Conservation (phyloP, 2,888 invertebrate species). For the Ptilodon capucinus region DNA sequence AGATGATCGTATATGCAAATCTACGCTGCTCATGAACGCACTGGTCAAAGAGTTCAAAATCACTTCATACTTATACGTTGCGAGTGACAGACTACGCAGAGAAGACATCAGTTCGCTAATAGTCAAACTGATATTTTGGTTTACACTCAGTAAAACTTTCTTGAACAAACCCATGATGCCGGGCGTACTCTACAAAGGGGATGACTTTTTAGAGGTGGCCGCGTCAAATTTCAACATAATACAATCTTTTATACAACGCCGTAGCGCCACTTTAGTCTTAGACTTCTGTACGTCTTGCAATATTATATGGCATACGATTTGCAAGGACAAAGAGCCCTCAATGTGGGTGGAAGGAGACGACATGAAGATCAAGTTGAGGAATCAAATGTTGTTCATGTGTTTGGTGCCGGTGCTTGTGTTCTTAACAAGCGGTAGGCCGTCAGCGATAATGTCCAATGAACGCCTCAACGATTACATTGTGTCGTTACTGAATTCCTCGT, state of each 20-base stretch:
- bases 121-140: slow-evolving; percentile 73
- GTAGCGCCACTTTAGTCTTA: slow-evolving; percentile 49
- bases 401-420: slow-evolving; percentile 83
- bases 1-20: slow-evolving; percentile 65
- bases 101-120: slow-evolving; percentile 71
- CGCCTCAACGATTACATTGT: slow-evolving; percentile 83
- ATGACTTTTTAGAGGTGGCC: slow-evolving; percentile 59
- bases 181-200: slow-evolving; percentile 53
- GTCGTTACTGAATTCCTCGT: slow-evolving; percentile 84
- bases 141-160: slow-evolving; percentile 64
- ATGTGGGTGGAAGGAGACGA: slow-evolving; percentile 34
- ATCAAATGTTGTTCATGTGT: slow-evolving; percentile 84
- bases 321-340: slow-evolving; percentile 41
- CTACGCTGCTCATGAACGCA: slow-evolving; percentile 48
- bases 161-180: slow-evolving; percentile 50
- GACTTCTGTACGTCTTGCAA: slow-evolving; percentile 64
- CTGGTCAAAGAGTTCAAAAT: slow-evolving; percentile 61
- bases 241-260: slow-evolving; percentile 50
- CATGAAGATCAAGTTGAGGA: slow-evolving; percentile 70
- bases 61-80: slow-evolving; percentile 55
- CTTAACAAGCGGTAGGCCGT: slow-evolving; percentile 42
- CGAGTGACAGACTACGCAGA: slow-evolving; percentile 65
- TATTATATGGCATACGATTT: slow-evolving; percentile 53
- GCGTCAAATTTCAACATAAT: slow-evolving; percentile 61
- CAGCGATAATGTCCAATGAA: slow-evolving; percentile 56